Conservation (phyloP, 2,888 invertebrate species). For the Patella pellucida region DNA sequence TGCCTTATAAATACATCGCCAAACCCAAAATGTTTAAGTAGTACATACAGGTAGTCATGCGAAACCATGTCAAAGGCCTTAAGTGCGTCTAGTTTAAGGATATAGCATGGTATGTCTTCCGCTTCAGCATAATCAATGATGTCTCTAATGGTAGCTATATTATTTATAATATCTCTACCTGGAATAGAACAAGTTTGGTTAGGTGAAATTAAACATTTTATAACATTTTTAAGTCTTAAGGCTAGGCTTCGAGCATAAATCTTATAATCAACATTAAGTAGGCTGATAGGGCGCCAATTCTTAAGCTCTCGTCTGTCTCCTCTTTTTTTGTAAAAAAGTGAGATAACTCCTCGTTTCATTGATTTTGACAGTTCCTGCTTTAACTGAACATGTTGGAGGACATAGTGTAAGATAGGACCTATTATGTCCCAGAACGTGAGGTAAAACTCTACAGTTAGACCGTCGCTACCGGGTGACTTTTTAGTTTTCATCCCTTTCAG, state of each 20-base stretch:
- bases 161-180: slow-evolving; percentile 42
- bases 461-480: slow-evolving; percentile 40
- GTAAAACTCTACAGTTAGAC: slow-evolving; percentile 39
- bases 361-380: slow-evolving; percentile 21
- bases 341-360: slow-evolving; percentile 25
- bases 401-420: slow-evolving; percentile 20
- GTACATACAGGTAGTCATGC: slow-evolving; percentile 36
- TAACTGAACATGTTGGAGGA: slow-evolving; percentile 24
- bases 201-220: slow-evolving; percentile 30
- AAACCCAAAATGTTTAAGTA: slow-evolving; percentile 40
- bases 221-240: slow-evolving; percentile 31
- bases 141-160: slow-evolving; percentile 37
- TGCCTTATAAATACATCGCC: slow-evolving; percentile 35
- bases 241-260: slow-evolving; percentile 40
- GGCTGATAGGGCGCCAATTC: slow-evolving; percentile 43
- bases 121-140: slow-evolving; percentile 38
- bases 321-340: slow-evolving; percentile 40
- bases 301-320: slow-evolving; percentile 31
- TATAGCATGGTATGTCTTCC: slow-evolving; percentile 32
- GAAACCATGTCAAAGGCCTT: slow-evolving; percentile 46
- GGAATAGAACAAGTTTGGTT: slow-evolving; percentile 43
- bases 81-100: slow-evolving; percentile 43
- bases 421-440: slow-evolving; percentile 27
- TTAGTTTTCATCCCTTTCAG: slow-evolving; percentile 29
- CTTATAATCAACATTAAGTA: slow-evolving; percentile 43